phyloP scores from a whole-genome alignment of 2,113 vertebrate genomes.

The Takifugu flavidus region DNA sequence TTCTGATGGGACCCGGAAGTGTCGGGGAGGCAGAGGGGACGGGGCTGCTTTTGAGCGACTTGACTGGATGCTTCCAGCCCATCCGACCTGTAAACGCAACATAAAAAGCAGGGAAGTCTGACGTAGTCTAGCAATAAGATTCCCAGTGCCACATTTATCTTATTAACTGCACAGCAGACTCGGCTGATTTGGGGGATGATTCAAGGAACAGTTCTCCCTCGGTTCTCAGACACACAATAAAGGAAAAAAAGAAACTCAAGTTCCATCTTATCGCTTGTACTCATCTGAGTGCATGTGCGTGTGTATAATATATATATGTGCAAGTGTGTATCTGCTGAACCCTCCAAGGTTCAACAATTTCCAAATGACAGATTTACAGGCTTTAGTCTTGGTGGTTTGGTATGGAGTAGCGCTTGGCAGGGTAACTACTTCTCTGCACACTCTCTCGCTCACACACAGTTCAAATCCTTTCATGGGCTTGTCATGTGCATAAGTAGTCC shows the following conservation, averaged over 20 bases:
- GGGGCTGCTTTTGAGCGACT: conserved; percentile 66
- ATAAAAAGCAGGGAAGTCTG: conserved; percentile 6
- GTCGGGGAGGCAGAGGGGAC: conserved; percentile 73
- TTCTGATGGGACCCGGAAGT: conserved; percentile 82
- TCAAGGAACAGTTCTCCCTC: conserved; percentile 46
- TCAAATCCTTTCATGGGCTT: too few species aligned
- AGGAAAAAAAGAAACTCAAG: conserved; percentile 18
- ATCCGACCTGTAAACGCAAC: conserved; percentile 69
- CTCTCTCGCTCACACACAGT: conserved; percentile 9
- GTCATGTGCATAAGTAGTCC: conserved; percentile 9
- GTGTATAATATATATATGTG: conserved; percentile 27
- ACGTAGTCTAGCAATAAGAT: conserved; percentile 50
- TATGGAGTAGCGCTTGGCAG: conserved; percentile 60
- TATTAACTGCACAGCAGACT: conserved; percentile 51
- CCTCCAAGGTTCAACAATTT: conserved; percentile 62
- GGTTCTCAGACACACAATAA: conserved; percentile 39
- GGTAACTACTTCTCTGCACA: conserved; percentile 21
- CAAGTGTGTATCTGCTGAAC: conserved; percentile 26
- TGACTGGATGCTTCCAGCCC: conserved; percentile 76
- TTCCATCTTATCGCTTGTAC: conserved; percentile 51
- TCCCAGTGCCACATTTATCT: conserved; percentile 34
- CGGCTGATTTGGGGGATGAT: conserved; percentile 52
- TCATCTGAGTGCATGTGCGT: conserved; percentile 18
- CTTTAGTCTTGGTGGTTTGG: conserved; percentile 68
- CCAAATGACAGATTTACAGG: conserved; percentile 76